Evolutionary conservation across 1,140 invertebrate species (phyloP), one percentile per base, ranked within the genome.

Genomic region (Drosophila subpulchrella): DNA sequence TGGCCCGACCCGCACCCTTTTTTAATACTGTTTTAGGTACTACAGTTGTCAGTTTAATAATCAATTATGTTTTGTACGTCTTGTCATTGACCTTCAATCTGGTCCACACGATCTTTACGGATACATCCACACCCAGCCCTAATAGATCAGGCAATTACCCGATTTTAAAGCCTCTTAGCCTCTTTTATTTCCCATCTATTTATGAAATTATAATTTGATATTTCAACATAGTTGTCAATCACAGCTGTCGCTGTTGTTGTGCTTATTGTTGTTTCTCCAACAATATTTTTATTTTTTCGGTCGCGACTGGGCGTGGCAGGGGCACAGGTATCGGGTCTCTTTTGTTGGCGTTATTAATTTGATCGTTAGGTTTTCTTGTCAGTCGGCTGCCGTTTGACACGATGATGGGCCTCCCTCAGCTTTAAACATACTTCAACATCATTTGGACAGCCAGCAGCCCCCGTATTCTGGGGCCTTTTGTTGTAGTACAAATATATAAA

Each of bases 151-250:
- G 85, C 84, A 89, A 89, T 89, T 89, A 89, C 81, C 84, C 65
- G 67, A 85, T 81, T 81, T 81, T 78, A 85, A 85, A 86, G 82
- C 82, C 73, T 75, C 81, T 86, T 86, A 86, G 74, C 65, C 67
- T 88, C 78, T 74, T 73, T 79, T 82, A 70, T 47, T 63, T 54
- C 46, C 44, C 56, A 46, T 75, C 66, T 85, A 79, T 83, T 86
- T 88, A 77, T 80, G 73, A 78, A 89, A 75, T 85, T 66, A 81
- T 89, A 89, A 89, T 89, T 89, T 89, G 65, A 89, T 89, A 89
- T 89, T 89, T 89, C 84, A 89, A 89, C 84, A 89, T 89, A 84
- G 84, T 89, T 89, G 84, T 89, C 84, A 89, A 89, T 89, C 84
- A 89, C 54, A 71, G 73, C 41, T 62, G 41, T 36, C 39, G 53